Base-by-base conservation (phyloP, 92 coral and sea anemone species). In the Paramuricea clavata region DNA sequence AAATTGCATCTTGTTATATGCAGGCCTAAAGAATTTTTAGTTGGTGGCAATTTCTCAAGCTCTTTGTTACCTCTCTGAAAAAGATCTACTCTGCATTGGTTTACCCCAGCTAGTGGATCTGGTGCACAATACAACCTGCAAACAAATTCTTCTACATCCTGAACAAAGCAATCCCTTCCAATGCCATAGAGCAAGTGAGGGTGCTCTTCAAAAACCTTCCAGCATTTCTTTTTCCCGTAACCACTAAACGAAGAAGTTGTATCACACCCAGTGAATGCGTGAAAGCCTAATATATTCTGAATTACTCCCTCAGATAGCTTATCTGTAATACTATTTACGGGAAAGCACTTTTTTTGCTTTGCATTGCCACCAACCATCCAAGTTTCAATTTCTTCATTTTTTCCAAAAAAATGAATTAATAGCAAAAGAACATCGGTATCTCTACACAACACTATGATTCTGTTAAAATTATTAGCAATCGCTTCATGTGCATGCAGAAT, bases 381-480 rank as follows among this genome's bases (percentile, higher is more conserved):
- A 36, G 75, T 49, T 35, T 71, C 77, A 11, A 71, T 36, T 7
- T 36, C 77, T 71, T 41, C 44, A 39, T 22, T 2, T 47, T 17
- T 2, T 25, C 82, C 78, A 33, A 73, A 11, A 59, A 49, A 57
- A 39, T 73, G 81, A 73, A 61, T 22, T 8, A 85, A 35, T 15
- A 85, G 88, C 50, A 88, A 78, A 34, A 68, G 68, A 16, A 84
- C 92, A 19, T 89, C 92, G 3, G 86, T 78, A 39, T 78, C 86
- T n/a, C 83, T 73, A 19, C 65, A 64, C 39, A 81, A n/a, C n/a
- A n/a, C 17, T 28, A 83, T 59, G 76, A 84, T 21, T 43, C 68
- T 49, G 49, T 85, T 77, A 12, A 11, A 67, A 34, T 35, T 30
- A 28, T 60, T 54, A 26, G 60, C 73, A 57, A 57, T 11, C 1